phyloP scores from a whole-genome alignment of 2,113 vertebrate genomes.

The Larimichthys crocea region DNA sequence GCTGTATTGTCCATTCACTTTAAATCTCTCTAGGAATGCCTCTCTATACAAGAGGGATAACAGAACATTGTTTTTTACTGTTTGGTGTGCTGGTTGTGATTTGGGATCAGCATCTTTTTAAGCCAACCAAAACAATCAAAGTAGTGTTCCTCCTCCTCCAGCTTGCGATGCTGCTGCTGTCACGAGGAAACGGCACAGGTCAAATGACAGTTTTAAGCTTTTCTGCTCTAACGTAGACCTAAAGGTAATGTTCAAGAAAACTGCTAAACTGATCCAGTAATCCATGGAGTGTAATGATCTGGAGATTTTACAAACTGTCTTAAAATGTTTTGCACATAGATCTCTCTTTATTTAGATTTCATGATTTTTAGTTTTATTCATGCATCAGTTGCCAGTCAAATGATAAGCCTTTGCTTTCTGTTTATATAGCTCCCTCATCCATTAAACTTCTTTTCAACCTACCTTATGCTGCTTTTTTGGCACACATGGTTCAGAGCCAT shows the following conservation, averaged over 20 bases:
- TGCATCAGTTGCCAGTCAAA: background rate
- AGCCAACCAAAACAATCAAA: slow-evolving; percentile 40
- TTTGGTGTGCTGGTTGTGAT: background rate
- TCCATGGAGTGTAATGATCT: slow-evolving; percentile 5
- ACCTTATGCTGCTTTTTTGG: slow-evolving; percentile 8
- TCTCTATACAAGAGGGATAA: background rate
- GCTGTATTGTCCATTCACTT: background rate
- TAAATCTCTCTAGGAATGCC: background rate
- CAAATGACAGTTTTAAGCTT: background rate
- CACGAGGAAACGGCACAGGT: background rate
- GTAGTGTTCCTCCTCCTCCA: background rate
- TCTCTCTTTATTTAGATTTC: background rate
- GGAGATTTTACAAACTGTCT: background rate
- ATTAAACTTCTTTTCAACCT: background rate
- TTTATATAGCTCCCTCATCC: background rate
- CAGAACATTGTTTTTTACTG: background rate
- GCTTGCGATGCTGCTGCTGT: background rate
- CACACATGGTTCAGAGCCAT: background rate
- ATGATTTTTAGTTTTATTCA: slow-evolving; percentile 2
- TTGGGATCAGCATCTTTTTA: slow-evolving; percentile 1
- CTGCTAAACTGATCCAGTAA: background rate
- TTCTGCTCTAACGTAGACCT: background rate
- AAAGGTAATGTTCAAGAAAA: background rate
- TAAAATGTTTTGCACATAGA: background rate
- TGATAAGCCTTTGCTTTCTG: background rate